Base-by-base conservation (phyloP, 1,140 invertebrate genomes). In the Lerema accius region DNA sequence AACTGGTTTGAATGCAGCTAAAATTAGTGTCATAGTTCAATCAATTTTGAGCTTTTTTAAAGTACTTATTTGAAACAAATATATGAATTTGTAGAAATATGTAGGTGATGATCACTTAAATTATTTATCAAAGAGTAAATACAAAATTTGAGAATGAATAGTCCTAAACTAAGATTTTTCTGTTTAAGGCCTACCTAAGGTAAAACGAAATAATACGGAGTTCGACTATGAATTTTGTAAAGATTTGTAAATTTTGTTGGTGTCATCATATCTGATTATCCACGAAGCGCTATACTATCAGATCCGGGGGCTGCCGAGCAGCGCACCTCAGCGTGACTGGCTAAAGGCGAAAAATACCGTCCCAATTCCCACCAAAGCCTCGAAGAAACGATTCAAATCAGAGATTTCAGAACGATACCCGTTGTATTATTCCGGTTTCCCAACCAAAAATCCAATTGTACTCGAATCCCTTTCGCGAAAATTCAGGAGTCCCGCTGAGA, bases 381-480 rank as follows among this genome's bases (percentile, higher is more conserved):
- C 75, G 75, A 72, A 78, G 78, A 79, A 85, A 79, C 75, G 87
- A 90, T 90, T 90, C 83, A 87, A 90, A 89, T 89, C 82, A 80
- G 84, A 90, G 87, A 89, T 90, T 86, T 89, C 80, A 87, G 82
- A 78, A 84, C 78, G 81, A 89, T 88, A 87, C 80, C 86, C 87
- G 83, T 73, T 90, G 80, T 87, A 87, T 90, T 90, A 90, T 90
- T 90, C 87, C 87, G 84, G 83, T 85, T 86, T 87, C 73, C 80
- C 80, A 89, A 87, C 82, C 88, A 90, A 88, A 90, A 89, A 90
- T 90, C 88, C 88, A 89, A 90, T 90, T 90, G 88, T 89, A 73
- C 50, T 76, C 60, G 68, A 72, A 86, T 84, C 81, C 82, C 77
- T 87, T 90, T 87, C 67, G 79, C 63, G 82, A 85, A 84, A 81